Evolutionary conservation across 2,888 invertebrate species (phyloP).

Genomic region (Idaea straminata): DNA sequence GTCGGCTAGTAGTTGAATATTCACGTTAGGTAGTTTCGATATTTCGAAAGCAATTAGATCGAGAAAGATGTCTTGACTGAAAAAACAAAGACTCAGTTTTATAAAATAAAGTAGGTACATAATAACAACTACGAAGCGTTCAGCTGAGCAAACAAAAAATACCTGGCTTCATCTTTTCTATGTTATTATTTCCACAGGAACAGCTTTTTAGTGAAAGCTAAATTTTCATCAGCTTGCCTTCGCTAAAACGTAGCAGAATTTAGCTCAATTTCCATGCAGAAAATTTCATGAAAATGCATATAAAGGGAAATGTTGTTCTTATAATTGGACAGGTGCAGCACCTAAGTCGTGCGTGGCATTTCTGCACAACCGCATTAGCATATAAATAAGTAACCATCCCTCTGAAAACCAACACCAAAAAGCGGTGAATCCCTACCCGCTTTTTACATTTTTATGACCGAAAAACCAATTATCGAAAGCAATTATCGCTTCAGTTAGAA

Average conservation of each 20-base stretch:
- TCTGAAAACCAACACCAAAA: conserved; percentile 54
- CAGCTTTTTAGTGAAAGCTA: conserved; percentile 37
- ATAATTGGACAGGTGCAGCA: conserved; percentile 74
- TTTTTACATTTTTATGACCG: conserved; percentile 70
- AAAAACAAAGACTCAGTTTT: too few species aligned
- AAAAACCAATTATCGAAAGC: conserved; percentile 73
- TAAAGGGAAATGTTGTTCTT: conserved; percentile 69
- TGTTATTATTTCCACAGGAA: conserved; percentile 53
- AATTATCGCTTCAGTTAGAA: conserved; percentile 72
- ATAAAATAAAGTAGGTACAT: not conserved
- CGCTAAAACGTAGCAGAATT: conserved; percentile 55
- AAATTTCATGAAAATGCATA: conserved; percentile 73
- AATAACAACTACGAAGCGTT: conserved; percentile 12
- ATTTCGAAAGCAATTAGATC: not conserved
- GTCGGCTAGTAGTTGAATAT: not conserved
- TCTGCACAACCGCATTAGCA: conserved; percentile 67
- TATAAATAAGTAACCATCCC: conserved; percentile 73
- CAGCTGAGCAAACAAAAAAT: conserved; percentile 19
- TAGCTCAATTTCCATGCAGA: conserved; percentile 63
- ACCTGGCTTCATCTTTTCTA: conserved; percentile 23
- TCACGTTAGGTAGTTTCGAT: not conserved
- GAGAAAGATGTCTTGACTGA: too few species aligned
- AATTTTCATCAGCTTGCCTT: conserved; percentile 42
- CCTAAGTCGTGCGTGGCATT: conserved; percentile 72
- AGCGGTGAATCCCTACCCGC: conserved; percentile 38